phyloP scores from a whole-genome alignment of 2,888 invertebrate species.

The Eristalis intricaria region DNA sequence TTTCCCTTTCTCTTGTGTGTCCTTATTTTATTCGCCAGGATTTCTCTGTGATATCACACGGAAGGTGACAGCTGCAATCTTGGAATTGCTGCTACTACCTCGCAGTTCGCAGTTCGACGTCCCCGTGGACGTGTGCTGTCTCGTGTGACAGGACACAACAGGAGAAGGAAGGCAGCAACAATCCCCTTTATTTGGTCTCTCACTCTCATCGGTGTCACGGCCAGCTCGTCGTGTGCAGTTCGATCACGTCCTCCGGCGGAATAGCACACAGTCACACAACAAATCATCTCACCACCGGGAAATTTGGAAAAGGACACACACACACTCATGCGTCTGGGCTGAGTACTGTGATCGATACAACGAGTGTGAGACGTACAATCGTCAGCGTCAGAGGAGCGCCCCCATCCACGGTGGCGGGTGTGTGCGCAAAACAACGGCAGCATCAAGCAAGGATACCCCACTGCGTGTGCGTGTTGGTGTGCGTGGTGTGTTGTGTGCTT shows the following conservation, averaged over 20 bases:
- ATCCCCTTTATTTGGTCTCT: constrained; percentile 51
- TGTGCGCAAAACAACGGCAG: constrained; percentile 3
- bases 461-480: constrained; percentile 23
- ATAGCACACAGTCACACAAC: constrained; percentile 72
- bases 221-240: constrained; percentile 74
- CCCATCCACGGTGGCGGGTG: neutral
- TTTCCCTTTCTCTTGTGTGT: constrained; percentile 12
- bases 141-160: constrained; percentile 71
- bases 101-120: constrained; percentile 25
- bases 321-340: neutral
- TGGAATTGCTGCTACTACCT: constrained; percentile 64
- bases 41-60: constrained; percentile 30
- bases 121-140: constrained; percentile 56
- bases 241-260: constrained; percentile 75
- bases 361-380: constrained; percentile 6
- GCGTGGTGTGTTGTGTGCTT: constrained; percentile 13
- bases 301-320: constrained; percentile 13
- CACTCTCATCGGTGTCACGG: constrained; percentile 18
- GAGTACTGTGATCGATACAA: constrained; percentile 18
- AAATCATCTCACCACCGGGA: constrained; percentile 6
- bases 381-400: neutral
- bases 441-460: neutral
- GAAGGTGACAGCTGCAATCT: constrained; percentile 73
- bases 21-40: constrained; percentile 57
- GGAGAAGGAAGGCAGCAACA: constrained; percentile 51